A percentile compares a stretch with the other conserved stretches of the same genome.
Conservation (phyloP, 2,888 invertebrate genomes). For the Molanna angustata region DNA sequence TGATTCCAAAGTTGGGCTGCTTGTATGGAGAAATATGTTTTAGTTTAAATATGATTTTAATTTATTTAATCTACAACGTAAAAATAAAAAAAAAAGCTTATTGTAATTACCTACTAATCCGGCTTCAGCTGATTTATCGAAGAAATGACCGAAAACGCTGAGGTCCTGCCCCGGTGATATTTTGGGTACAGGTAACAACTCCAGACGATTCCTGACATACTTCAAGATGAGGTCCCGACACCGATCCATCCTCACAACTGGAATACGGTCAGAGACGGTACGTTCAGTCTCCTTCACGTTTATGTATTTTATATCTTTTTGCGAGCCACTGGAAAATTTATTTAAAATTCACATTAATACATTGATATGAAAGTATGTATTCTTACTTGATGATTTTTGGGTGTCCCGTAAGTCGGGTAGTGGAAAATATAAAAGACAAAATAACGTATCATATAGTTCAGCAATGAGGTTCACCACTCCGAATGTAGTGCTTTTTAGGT, state of each 20-base stretch:
- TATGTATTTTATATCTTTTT: conserved; percentile 22
- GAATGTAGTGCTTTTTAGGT: no score
- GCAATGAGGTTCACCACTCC: no score
- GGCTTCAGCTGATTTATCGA: conserved; percentile 86
- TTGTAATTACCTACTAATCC: conserved; percentile 68
- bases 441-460: no score
- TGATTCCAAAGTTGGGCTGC: no score
- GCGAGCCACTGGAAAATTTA: conserved; percentile 29
- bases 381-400: no score
- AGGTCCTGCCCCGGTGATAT: conserved; percentile 61
- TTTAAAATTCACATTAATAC: no score
- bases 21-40: no score
- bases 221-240: conserved; percentile 44
- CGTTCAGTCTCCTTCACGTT: conserved; percentile 49
- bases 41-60: no score
- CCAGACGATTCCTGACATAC: conserved; percentile 13
- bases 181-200: conserved; percentile 55
- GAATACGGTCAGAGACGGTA: conserved; percentile 58
- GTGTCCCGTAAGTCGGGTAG: no score
- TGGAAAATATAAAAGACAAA: no score
- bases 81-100: no score
- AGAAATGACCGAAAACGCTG: conserved; percentile 92
- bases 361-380: background rate
- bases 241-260: conserved; percentile 60
- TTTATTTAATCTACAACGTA: no score